These are phyloP conservation scores for Drosophila neotestacea DNA, from an alignment of 2,888 invertebrate genomes.

Conservation along the genomic window DNA sequence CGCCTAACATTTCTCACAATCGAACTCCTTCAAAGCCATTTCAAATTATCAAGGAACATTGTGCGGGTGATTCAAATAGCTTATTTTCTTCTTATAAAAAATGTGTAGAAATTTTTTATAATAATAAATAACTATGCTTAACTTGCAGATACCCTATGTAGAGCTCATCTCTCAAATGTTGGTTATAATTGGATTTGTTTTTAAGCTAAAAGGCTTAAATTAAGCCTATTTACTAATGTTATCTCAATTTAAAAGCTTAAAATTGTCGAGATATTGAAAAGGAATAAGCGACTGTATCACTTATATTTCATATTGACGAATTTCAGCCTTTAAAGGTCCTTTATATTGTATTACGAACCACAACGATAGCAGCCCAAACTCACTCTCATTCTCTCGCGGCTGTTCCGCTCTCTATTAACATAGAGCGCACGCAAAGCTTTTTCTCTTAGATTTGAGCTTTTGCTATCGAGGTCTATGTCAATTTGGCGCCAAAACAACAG, in stretches of 20 bases:
- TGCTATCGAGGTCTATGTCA: constrained; percentile 30
- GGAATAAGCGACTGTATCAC: background rate
- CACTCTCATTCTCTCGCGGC: constrained; percentile 6
- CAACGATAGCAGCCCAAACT: background rate
- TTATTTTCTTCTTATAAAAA: background rate
- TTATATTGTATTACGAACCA: constrained; percentile 24
- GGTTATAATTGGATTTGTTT: background rate
- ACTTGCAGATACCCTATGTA: background rate
- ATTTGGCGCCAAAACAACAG: constrained; percentile 61
- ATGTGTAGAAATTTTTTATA: background rate
- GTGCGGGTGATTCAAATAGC: background rate
- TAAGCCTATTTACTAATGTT: too few relatives aligned
- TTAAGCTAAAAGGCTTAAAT: background rate
- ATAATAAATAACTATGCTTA: background rate
- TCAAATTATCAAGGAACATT: background rate
- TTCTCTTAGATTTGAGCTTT: constrained; percentile 19
- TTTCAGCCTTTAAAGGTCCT: constrained; percentile 20
- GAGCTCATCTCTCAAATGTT: background rate
- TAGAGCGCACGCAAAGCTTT: constrained; percentile 6
- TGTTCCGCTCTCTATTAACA: background rate
- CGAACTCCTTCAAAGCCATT: constrained; percentile 5
- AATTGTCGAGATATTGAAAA: background rate
- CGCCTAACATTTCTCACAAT: background rate
- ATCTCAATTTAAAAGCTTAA: too few relatives aligned
- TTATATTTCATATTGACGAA: background rate